phyloP scores from a whole-genome alignment of 2,888 invertebrate species.

The Ametastegia equiseti region DNA sequence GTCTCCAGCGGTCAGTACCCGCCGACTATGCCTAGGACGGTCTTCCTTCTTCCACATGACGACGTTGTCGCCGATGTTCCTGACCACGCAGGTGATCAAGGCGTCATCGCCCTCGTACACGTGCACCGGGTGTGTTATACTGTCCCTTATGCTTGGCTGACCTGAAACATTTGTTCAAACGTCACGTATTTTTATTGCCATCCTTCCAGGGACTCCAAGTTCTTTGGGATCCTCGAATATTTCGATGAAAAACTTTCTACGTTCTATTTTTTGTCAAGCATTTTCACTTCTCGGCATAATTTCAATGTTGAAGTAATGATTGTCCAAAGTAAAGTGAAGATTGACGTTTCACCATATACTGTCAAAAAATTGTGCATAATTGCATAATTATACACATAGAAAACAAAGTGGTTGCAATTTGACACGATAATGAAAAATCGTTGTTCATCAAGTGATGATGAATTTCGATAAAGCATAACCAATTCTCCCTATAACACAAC shows the following conservation, averaged over 20 bases:
- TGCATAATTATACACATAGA: no score
- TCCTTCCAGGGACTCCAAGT: not conserved
- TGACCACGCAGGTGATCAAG: conserved; percentile 88
- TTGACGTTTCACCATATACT: no score
- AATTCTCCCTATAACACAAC: no score
- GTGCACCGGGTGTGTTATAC: conserved; percentile 77
- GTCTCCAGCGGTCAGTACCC: conserved; percentile 86
- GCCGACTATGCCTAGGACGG: conserved; percentile 78
- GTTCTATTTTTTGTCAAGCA: not conserved
- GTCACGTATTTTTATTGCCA: conserved; percentile 11
- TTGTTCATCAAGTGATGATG: no score
- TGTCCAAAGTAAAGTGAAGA: no score
- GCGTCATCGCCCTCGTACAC: conserved; percentile 87
- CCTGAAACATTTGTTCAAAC: conserved; percentile 66
- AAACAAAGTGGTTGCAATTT: no score
- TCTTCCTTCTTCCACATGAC: conserved; percentile 87
- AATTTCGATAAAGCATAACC: no score
- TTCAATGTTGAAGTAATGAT: not conserved
- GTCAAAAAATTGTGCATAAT: no score
- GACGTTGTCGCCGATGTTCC: conserved; percentile 83
- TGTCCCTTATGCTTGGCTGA: conserved; percentile 76
- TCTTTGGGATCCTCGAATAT: not conserved
- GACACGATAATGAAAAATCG: no score
- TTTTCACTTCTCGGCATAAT: not conserved
- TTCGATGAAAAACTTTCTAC: not conserved